Conservation (phyloP, 2,113 vertebrate genomes). For the Saccopteryx leptura region DNA sequence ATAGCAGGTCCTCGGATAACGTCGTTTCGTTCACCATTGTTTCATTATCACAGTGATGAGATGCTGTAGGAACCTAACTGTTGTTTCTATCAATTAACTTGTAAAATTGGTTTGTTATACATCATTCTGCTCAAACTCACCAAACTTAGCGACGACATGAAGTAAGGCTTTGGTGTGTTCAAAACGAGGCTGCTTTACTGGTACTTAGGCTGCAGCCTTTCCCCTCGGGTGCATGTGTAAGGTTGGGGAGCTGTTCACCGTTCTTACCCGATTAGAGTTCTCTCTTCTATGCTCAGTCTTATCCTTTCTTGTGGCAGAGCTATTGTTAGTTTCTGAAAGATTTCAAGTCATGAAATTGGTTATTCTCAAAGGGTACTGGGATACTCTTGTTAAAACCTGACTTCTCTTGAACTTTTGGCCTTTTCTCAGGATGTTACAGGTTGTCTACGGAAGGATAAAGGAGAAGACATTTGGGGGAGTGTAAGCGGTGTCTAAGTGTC, state of each 20-base stretch:
- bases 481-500: not conserved
- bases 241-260: not conserved
- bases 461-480: not conserved
- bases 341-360: not conserved
- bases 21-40: accelerated
- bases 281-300: not conserved
- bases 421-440: not conserved
- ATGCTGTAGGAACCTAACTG: too few relatives aligned
- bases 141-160: not conserved
- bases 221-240: not conserved
- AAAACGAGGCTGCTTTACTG: not conserved
- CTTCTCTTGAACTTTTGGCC: not conserved
- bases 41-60: accelerated
- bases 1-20: not conserved
- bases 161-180: not conserved
- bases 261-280: not conserved
- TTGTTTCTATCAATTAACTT: accelerated
- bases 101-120: accelerated
- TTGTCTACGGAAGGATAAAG: not conserved
- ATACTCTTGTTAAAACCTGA: not conserved
- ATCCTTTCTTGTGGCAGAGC: not conserved
- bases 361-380: not conserved
- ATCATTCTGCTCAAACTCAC: not conserved
- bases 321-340: not conserved
- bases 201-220: not conserved